phyloP scores from a whole-genome alignment of 2,888 invertebrate species.

The Dinocampus coccinellae region DNA sequence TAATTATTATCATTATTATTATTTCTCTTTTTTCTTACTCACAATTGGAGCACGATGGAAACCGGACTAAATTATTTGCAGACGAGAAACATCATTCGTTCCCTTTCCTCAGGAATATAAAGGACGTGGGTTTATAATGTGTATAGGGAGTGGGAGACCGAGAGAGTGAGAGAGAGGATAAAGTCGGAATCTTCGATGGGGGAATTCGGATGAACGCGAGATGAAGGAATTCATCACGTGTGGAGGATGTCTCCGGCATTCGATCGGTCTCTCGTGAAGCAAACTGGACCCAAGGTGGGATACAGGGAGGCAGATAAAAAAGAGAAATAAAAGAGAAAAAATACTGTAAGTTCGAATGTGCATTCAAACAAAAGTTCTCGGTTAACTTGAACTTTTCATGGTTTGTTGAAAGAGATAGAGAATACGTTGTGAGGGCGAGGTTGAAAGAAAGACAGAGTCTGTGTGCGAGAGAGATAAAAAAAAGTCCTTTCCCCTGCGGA shows the following conservation, averaged over 20 bases:
- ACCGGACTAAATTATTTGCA: slow-evolving; percentile 28
- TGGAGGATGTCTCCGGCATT: slow-evolving; percentile 41
- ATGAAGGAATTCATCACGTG: slow-evolving; percentile 53
- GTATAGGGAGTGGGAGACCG: neutral
- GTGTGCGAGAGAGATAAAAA: slow-evolving; percentile 27
- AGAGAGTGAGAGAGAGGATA: neutral
- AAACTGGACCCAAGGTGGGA: neutral
- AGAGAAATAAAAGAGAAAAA: neutral
- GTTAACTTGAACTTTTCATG: slow-evolving; percentile 18
- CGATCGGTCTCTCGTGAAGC: slow-evolving; percentile 24
- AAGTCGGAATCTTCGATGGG: neutral
- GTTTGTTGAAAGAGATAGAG: neutral
- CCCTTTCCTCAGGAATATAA: slow-evolving; percentile 3
- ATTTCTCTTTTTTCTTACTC: neutral
- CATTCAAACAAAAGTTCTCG: slow-evolving; percentile 18
- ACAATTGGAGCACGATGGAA: slow-evolving; percentile 18
- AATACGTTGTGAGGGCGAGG: slow-evolving; percentile 36
- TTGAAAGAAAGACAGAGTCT: slow-evolving; percentile 30
- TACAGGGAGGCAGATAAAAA: slow-evolving; percentile 5
- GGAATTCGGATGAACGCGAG: slow-evolving; percentile 42
- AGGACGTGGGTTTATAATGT: neutral
- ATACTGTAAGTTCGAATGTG: neutral
- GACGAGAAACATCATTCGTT: neutral
- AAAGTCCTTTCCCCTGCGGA: neutral
- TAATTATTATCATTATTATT: too few species aligned